Evolutionary conservation across 1,140 invertebrate species (phyloP).

Genomic region (Leptonema lineaticorne): DNA sequence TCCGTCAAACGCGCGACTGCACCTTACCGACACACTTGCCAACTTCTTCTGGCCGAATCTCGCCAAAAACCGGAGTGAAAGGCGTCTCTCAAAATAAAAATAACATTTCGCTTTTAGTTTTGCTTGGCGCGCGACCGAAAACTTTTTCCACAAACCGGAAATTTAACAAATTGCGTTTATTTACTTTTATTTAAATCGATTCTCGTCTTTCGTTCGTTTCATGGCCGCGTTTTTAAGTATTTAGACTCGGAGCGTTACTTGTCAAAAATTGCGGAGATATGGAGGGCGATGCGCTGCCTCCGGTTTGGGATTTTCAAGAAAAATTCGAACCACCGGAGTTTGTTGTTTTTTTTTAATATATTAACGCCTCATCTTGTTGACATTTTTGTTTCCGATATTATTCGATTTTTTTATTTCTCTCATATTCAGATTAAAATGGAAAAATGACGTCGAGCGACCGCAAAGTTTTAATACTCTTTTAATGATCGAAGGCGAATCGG

Average conservation of each 20-base stretch:
- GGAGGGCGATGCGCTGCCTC: not conserved
- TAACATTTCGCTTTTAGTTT: no score
- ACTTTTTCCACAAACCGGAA: no score
- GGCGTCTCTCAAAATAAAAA: not conserved
- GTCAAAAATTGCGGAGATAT: not conserved
- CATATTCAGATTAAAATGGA: slow-evolving; percentile 32
- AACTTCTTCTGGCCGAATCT: not conserved
- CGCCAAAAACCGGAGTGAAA: no score
- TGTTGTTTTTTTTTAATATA: not conserved
- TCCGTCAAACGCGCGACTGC: not conserved
- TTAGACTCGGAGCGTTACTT: not conserved
- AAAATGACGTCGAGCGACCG: not conserved
- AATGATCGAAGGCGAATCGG: slow-evolving; percentile 30
- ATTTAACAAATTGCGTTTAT: no score
- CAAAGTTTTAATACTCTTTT: slow-evolving; percentile 22
- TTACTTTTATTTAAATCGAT: no score
- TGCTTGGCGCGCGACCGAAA: no score
- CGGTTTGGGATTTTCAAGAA: not conserved
- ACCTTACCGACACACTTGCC: not conserved
- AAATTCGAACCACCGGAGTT: not conserved
- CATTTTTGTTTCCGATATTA: not conserved
- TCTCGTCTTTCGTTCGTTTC: no score
- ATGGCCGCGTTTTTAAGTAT: not conserved
- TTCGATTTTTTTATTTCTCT: not conserved
- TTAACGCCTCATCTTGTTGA: not conserved